phyloP scores from a whole-genome alignment of 2,113 vertebrate genomes.

The Antennarius striatus region DNA sequence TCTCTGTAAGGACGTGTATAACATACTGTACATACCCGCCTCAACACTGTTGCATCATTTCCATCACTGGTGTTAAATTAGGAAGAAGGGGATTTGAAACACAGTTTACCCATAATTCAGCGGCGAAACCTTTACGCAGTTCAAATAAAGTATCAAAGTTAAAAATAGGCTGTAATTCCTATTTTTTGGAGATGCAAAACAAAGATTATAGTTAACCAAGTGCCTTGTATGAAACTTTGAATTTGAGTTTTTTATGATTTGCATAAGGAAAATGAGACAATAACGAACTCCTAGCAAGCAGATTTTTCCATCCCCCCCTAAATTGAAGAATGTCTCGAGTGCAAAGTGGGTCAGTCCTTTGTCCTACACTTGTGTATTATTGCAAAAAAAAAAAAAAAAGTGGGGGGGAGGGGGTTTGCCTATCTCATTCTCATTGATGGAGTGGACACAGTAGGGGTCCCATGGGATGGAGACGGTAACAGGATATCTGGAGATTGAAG shows the following conservation, averaged over 20 bases:
- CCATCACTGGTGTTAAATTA: constrained; percentile 58
- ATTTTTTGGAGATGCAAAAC: background rate
- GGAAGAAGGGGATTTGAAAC: constrained; percentile 37
- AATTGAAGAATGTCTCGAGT: constrained; percentile 27
- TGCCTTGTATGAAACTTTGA: background rate
- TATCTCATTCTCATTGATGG: constrained; percentile 59
- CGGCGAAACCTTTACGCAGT: constrained; percentile 20
- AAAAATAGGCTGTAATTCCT: background rate
- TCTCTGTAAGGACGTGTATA: constrained; percentile 12
- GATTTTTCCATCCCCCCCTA: constrained; percentile 10
- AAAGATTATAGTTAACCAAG: background rate
- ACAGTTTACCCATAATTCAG: constrained; percentile 42
- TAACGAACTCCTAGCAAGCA: background rate
- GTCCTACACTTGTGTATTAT: constrained; percentile 74
- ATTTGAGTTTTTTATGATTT: no score
- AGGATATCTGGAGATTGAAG: constrained; percentile 18
- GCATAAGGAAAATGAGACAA: background rate
- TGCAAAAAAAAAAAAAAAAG: constrained; percentile 17
- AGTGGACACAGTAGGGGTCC: constrained; percentile 56
- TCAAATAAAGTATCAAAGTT: background rate
- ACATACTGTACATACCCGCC: constrained; percentile 40
- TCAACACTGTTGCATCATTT: constrained; percentile 20
- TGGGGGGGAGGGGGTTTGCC: constrained; percentile 11
- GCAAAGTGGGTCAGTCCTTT: constrained; percentile 65
- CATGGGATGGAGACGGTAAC: constrained; percentile 41